A percentile compares a stretch with the other conserved stretches of the same genome.
Evolutionary conservation across 2,888 invertebrate genomes (phyloP).

Genomic region (Xanthia togata): DNA sequence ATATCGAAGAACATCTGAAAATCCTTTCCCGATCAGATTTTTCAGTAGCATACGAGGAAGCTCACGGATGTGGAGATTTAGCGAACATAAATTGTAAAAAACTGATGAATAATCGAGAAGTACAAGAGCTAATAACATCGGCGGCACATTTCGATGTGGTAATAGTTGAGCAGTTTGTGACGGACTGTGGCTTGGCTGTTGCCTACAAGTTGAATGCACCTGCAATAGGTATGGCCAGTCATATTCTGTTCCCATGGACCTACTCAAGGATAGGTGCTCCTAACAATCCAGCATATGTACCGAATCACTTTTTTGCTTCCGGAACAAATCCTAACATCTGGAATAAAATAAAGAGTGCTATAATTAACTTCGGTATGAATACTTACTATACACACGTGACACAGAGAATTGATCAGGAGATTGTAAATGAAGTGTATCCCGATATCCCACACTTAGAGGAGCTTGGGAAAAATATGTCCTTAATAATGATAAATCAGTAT

Average conservation of each 20-base stretch:
- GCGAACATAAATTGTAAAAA: constrained; percentile 50
- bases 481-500: constrained; percentile 86
- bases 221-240: constrained; percentile 87
- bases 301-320: constrained; percentile 87
- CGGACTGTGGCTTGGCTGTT: constrained; percentile 90
- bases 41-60: constrained; percentile 45
- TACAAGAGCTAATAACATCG: constrained; percentile 68
- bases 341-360: constrained; percentile 83
- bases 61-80: constrained; percentile 19
- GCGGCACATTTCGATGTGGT: constrained; percentile 88
- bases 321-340: constrained; percentile 67
- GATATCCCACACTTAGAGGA: constrained; percentile 71
- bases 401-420: constrained; percentile 68
- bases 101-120: constrained; percentile 63
- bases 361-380: constrained; percentile 70
- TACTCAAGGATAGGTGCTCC: constrained; percentile 89
- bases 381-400: constrained; percentile 67
- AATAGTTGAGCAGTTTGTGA: constrained; percentile 89
- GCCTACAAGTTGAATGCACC: constrained; percentile 88
- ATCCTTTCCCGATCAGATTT: constrained; percentile 42
- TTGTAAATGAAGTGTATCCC: constrained; percentile 66
- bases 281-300: constrained; percentile 89
- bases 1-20: constrained; percentile 50
- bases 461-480: constrained; percentile 70
- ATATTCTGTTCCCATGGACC: constrained; percentile 90